Percentiles rank a stretch among this genome's conserved stretches.
phyloP scores from a whole-genome alignment of 2,888 invertebrate species.

The Gymnosoma rotundatum region DNA sequence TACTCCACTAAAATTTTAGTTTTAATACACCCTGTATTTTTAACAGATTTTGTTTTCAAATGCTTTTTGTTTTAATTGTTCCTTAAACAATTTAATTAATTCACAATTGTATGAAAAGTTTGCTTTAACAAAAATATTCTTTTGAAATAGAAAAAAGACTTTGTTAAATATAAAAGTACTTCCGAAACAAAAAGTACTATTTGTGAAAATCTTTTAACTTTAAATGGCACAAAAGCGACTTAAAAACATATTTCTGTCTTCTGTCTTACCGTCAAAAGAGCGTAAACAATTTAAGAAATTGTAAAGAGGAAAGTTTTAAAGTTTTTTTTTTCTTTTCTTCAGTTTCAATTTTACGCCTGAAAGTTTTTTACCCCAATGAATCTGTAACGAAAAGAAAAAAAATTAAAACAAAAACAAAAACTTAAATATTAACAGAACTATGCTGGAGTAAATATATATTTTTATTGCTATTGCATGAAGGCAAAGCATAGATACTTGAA shows the following conservation, averaged over 20 bases:
- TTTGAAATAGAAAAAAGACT: no score
- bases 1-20: no score
- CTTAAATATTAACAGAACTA: no score
- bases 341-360: neutral
- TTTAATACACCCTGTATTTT: no score
- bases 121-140: no score
- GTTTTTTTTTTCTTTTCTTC: slow-evolving; percentile 3
- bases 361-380: slow-evolving; percentile 1
- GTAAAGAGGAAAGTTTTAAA: neutral
- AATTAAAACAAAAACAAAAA: neutral
- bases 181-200: no score
- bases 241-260: neutral
- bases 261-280: slow-evolving; percentile 8
- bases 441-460: no score
- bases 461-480: no score
- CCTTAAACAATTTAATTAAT: neutral
- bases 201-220: neutral
- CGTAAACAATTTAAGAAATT: slow-evolving; percentile 16
- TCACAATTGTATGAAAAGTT: no score
- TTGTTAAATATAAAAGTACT: no score
- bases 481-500: no score
- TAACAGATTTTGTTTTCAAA: neutral
- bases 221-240: neutral
- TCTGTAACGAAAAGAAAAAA: neutral
- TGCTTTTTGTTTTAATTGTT: neutral